phyloP scores from a whole-genome alignment of 1,140 invertebrate genomes.

The Elysia chlorotica region DNA sequence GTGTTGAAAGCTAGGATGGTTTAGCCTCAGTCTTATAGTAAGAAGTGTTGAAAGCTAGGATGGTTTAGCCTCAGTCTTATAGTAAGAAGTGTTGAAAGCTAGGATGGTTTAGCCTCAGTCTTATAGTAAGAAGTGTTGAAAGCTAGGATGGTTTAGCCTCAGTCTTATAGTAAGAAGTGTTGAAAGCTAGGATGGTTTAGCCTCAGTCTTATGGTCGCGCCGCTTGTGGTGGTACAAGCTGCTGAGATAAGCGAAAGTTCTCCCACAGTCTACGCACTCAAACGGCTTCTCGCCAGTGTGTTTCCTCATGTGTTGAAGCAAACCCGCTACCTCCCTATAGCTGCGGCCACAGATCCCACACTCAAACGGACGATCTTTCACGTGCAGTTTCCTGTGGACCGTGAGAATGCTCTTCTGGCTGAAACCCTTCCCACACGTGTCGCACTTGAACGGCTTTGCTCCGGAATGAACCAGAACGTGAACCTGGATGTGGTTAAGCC shows the following conservation, averaged over 20 bases:
- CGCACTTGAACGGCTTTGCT: background rate
- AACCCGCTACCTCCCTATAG: background rate
- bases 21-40: no score
- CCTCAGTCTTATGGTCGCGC: no score
- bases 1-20: no score
- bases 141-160: no score
- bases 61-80: no score
- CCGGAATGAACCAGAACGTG: background rate
- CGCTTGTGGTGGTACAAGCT: no score
- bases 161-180: no score
- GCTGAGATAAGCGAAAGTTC: conserved; percentile 49
- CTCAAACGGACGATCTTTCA: background rate
- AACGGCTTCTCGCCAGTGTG: conserved; percentile 30
- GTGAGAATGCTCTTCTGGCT: background rate
- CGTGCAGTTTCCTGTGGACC: background rate
- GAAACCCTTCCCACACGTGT: background rate
- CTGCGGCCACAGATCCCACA: background rate
- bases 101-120: no score
- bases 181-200: no score
- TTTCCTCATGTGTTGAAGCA: background rate
- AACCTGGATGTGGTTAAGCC: background rate
- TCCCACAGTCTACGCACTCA: conserved; percentile 44
- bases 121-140: no score
- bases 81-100: no score
- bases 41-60: no score